Base-by-base conservation (phyloP, 2,113 vertebrate species). In the Xenotilapia flavipinnis region DNA sequence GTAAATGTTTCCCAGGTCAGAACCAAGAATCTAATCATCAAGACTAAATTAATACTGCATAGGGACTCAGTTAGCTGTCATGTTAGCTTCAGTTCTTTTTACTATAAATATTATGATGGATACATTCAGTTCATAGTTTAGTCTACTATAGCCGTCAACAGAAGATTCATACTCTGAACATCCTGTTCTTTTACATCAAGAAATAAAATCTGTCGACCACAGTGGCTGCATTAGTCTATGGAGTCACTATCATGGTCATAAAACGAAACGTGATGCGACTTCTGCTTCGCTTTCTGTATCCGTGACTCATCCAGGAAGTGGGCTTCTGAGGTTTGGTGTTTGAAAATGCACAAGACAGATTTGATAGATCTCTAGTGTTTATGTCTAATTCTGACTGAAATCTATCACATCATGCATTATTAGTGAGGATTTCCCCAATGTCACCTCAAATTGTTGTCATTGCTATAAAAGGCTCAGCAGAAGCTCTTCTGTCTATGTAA, bases 141-240 rank as follows among this genome's bases (percentile, higher is more conserved):
- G 3, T 65, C 60, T 36, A 65, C 31, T 73, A 1, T 70, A 23
- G 5, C 36, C 4, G 5, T 70, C 5, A 70, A 7, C 38, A 42
- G 68, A 0, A 45, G 21, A 73, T 45, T 73, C 40, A 73, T 23
- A 10, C 40, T 45, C 38, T 26, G 5, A 73, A 26, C 68, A 23
- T 3, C 38, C 68, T 45, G 38, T 36, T 36, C 0, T 62, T 62
- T 62, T 11, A 65, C 60, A n/a, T 65, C 17, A 12, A 68, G 19
- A 45, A 45, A 0, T 47, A 28, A 73, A 0, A 2, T 11, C 40
- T 28, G 2, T 15, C 36, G 1, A 15, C 13, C 5, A 6, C 36
- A 17, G 5, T 0, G 68, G 40, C 38, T 73, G 68, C 40, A 4
- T 73, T 23, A 0, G 6, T 75, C 1, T 47, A 9, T 11, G 4